phyloP scores from a whole-genome alignment of 2,888 invertebrate species.

The Pseudanteris insignis region DNA sequence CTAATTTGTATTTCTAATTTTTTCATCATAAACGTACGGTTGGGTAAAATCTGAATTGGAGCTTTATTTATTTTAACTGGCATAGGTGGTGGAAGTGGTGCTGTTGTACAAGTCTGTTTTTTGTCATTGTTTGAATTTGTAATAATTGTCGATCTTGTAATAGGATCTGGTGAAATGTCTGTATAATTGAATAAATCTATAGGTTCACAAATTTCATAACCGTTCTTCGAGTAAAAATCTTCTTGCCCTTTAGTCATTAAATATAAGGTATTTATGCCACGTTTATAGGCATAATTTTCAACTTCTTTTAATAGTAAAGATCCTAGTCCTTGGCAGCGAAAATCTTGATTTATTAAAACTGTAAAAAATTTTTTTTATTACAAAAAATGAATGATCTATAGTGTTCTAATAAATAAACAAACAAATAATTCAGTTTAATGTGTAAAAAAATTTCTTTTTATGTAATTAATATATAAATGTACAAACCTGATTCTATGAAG shows the following conservation, averaged over 20 bases:
- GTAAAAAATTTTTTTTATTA: slow-evolving; percentile 4
- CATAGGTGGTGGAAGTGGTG: slow-evolving; percentile 66
- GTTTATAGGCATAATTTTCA: slow-evolving; percentile 75
- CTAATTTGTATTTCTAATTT: slow-evolving; percentile 26
- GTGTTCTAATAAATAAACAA: no score
- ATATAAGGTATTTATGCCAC: slow-evolving; percentile 74
- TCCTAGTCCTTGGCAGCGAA: slow-evolving; percentile 81
- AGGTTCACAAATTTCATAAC: slow-evolving; percentile 76
- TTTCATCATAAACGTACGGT: slow-evolving; percentile 40
- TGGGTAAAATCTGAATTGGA: slow-evolving; percentile 5
- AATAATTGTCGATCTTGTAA: slow-evolving; percentile 7
- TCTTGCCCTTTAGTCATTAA: slow-evolving; percentile 80
- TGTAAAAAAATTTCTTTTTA: no score
- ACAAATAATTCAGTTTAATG: no score
- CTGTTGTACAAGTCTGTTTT: slow-evolving; percentile 48
- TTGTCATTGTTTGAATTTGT: slow-evolving; percentile 9
- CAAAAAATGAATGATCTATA: no score
- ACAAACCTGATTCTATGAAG: slow-evolving; percentile 81
- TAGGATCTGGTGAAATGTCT: slow-evolving; percentile 39
- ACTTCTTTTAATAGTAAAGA: slow-evolving; percentile 78
- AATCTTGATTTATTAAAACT: slow-evolving; percentile 78
- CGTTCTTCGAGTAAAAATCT: slow-evolving; percentile 78
- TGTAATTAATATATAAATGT: no score
- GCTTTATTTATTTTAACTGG: slow-evolving; percentile 47
- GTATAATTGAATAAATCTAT: slow-evolving; percentile 74